phyloP scores from a whole-genome alignment of 2,888 invertebrate genomes.

The Cryptocheilus praepositus region DNA sequence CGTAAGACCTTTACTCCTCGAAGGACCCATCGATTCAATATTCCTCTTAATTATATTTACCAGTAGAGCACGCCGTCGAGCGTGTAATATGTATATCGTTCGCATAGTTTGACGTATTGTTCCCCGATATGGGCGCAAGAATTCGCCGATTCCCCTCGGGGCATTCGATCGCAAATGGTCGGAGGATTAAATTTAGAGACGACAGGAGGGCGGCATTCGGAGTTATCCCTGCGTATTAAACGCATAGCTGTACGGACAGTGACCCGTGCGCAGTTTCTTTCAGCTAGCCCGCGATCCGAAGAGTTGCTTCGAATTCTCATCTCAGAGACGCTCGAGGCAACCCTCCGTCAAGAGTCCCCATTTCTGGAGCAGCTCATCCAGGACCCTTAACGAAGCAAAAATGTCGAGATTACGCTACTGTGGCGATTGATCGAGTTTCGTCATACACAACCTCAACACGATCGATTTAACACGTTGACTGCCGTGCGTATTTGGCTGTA shows the following conservation, averaged over 20 bases:
- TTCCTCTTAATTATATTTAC: slow-evolving; percentile 3
- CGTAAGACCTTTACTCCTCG: too few species aligned
- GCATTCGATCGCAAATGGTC: background rate
- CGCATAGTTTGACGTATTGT: slow-evolving; percentile 9
- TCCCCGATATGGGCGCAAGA: background rate
- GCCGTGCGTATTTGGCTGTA: too few species aligned
- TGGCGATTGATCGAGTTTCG: slow-evolving; percentile 41
- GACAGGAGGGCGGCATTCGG: background rate
- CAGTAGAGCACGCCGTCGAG: background rate
- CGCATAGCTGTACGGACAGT: slow-evolving; percentile 32
- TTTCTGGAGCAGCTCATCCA: slow-evolving; percentile 8
- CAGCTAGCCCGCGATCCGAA: background rate
- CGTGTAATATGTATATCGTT: background rate
- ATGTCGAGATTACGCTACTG: slow-evolving; percentile 44
- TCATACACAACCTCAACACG: slow-evolving; percentile 21
- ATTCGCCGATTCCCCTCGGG: background rate
- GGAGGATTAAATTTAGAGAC: slow-evolving; percentile 4
- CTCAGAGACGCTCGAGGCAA: slow-evolving; percentile 13
- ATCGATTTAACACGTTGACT: too few species aligned
- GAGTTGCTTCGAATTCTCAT: slow-evolving; percentile 35
- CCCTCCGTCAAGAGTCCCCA: slow-evolving; percentile 10
- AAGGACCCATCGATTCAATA: too few species aligned
- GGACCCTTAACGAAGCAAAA: slow-evolving; percentile 44
- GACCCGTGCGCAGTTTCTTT: slow-evolving; percentile 32
- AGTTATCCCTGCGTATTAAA: slow-evolving; percentile 19